Evolutionary conservation across 2,888 invertebrate genomes (phyloP), one percentile per base, ranked within the genome.

Genomic region (Trachelus iudaicus): DNA sequence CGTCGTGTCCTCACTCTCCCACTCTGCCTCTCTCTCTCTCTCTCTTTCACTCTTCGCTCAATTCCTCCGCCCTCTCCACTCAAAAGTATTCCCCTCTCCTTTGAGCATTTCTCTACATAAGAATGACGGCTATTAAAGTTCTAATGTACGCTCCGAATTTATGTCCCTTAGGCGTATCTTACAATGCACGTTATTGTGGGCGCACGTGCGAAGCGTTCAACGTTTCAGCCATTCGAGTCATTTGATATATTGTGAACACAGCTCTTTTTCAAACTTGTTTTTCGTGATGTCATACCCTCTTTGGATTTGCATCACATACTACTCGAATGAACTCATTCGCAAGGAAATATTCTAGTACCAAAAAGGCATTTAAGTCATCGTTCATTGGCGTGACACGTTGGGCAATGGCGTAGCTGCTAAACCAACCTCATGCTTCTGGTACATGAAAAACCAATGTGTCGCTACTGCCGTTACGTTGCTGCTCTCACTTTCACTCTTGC

Each of bases 1-100:
- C 84, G 85, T 85, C 82, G 23, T 56, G 56, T 56, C 83, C 83
- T 83, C 80, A 81, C 82, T 77, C 78, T 79, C 76, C 71, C 80
- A 73, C 75, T 76, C 77, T 77, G 76, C 77, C 77, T 77, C 78
- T 77, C 77, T 80, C 78, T 4, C 77, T 75, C 31, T n/a, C 76
- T 75, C 74, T 75, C 30, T 12, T 1, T 56, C 35, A 12, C 3
- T 11, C 35, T 35, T 35, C 35, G 35, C 35, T 35, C 35, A 35
- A 12, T 12, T 35, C 35, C 35, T 35, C 35, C 12, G 75, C 76
- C 74, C 75, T 76, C 33, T n/a, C 76, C 76, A 73, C 76, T 79
- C 69, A 78, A 76, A 74, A 23, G 23, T 56, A 56, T 56, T 56
- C 23, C 56, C 56, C 23, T 56, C 71, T 71, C 71, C 71, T 71